These are phyloP conservation scores for Hyposoter didymator DNA, from an alignment of 2,888 invertebrate species.

Conservation along the genomic window DNA sequence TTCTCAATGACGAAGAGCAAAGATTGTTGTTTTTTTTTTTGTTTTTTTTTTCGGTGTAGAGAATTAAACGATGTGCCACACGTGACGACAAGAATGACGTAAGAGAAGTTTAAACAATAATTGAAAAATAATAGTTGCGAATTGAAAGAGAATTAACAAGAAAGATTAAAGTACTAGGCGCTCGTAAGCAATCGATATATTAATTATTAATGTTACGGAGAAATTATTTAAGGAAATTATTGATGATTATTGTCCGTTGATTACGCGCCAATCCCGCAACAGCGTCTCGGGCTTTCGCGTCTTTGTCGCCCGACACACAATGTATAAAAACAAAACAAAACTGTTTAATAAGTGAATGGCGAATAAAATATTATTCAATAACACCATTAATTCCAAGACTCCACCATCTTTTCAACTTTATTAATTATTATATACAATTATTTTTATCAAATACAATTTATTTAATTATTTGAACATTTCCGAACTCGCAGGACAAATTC, in stretches of 20 bases:
- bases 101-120: conserved; percentile 54
- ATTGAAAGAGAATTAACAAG: conserved; percentile 55
- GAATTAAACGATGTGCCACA: conserved; percentile 65
- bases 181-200: conserved; percentile 77
- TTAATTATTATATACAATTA: background rate
- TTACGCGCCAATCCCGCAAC: conserved; percentile 66
- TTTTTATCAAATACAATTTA: background rate
- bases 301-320: conserved; percentile 67
- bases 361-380: conserved; percentile 78
- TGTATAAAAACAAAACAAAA: conserved; percentile 66
- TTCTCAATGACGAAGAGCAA: background rate
- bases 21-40: conserved; percentile 2
- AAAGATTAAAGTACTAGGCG: conserved; percentile 67
- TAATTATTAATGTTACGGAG: conserved; percentile 80
- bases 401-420: background rate
- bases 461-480: background rate
- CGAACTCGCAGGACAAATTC: background rate
- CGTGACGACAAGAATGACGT: conserved; percentile 61
- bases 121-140: conserved; percentile 37
- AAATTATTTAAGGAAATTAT: conserved; percentile 73
- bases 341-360: conserved; percentile 79
- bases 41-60: conserved; percentile 49
- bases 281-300: conserved; percentile 69
- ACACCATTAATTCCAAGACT: conserved; percentile 45
- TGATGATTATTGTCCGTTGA: conserved; percentile 78